Conservation (phyloP, 1,140 invertebrate species). For the Orchestia grillus region DNA sequence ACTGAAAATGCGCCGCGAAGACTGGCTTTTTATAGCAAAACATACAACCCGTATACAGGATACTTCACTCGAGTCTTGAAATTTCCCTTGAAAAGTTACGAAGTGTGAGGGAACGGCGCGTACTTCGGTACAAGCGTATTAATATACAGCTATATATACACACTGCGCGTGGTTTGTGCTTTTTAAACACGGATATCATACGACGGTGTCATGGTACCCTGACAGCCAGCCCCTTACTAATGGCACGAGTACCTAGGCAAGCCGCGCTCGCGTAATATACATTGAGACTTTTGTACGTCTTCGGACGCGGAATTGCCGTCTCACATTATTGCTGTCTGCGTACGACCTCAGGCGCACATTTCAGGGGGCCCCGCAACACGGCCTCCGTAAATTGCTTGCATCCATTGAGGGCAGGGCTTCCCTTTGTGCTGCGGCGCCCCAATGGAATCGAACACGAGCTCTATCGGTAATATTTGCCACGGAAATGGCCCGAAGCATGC, state of each 20-base stretch:
- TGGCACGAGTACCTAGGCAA: neutral
- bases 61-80: too few relatives aligned
- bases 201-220: neutral
- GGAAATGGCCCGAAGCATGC: neutral
- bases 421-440: neutral
- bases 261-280: neutral
- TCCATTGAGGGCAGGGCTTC: neutral
- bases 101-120: too few relatives aligned
- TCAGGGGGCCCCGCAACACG: neutral
- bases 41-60: too few relatives aligned
- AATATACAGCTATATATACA: too few relatives aligned
- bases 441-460: constrained; percentile 23
- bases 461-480: constrained; percentile 5
- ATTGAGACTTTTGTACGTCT: neutral
- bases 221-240: too few relatives aligned
- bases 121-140: too few relatives aligned
- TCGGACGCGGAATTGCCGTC: neutral
- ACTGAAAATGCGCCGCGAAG: too few relatives aligned
- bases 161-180: too few relatives aligned
- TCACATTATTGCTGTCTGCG: neutral
- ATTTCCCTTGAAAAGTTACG: too few relatives aligned
- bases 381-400: neutral
- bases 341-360: neutral
- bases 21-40: too few relatives aligned
- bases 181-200: neutral